Evolutionary conservation across 2,888 invertebrate genomes (phyloP).

Genomic region (Athetis lepigone): DNA sequence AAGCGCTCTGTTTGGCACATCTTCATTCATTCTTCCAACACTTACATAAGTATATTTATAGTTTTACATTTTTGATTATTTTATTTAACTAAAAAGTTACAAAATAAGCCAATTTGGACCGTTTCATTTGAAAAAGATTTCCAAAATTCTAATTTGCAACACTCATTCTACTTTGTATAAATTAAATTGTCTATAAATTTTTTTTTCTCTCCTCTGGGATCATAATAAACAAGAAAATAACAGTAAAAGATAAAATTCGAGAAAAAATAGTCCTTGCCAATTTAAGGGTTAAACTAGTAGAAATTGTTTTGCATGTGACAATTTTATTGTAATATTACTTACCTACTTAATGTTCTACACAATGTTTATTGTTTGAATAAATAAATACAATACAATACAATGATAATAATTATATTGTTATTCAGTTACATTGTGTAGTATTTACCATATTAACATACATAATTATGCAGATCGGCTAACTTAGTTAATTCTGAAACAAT

Average conservation of each 20-base stretch:
- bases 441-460: neutral
- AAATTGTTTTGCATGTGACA: too few species aligned
- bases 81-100: neutral
- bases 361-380: too few species aligned
- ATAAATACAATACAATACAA: neutral
- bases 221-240: too few species aligned
- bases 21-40: conserved; percentile 10
- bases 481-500: neutral
- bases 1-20: conserved; percentile 52
- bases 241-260: too few species aligned
- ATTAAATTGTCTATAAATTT: too few species aligned
- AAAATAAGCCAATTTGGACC: conserved; percentile 4
- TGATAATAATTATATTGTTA: too few species aligned
- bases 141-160: neutral
- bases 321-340: too few species aligned
- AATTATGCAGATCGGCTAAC: conserved; percentile 5
- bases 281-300: too few species aligned
- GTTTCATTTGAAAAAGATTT: neutral
- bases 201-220: too few species aligned
- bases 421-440: neutral
- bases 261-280: too few species aligned
- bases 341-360: too few species aligned
- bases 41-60: conserved; percentile 6
- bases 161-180: conserved; percentile 1
- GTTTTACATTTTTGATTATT: conserved; percentile 26